These are phyloP conservation scores for Melopsittacus undulatus DNA, from an alignment of 2,797 vertebrate species.

Conservation along the genomic window DNA sequence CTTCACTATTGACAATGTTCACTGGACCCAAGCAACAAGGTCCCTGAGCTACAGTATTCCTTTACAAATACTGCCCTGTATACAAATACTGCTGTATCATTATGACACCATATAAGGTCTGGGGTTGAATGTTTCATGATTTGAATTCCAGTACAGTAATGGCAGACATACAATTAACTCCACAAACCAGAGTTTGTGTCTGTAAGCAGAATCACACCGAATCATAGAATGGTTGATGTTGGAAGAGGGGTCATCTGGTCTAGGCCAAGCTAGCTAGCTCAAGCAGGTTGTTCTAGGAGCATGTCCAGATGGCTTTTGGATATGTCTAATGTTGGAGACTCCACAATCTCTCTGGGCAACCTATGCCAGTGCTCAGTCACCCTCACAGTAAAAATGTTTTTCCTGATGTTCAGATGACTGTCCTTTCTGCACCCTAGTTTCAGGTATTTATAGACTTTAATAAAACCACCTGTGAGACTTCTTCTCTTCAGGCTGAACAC, in stretches of 20 bases:
- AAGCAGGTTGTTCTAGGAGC: background rate
- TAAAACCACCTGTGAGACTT: background rate
- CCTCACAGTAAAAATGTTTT: background rate
- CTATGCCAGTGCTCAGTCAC: background rate
- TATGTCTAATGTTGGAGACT: background rate
- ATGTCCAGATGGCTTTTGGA: background rate
- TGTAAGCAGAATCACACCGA: background rate
- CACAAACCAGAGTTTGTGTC: background rate
- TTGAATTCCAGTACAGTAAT: background rate
- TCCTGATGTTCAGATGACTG: background rate
- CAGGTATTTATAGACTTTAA: background rate
- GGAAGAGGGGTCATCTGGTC: background rate
- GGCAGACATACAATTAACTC: background rate
- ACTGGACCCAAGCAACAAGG: background rate
- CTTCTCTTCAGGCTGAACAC: background rate
- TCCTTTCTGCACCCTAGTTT: background rate
- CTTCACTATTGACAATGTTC: background rate
- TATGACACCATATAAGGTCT: background rate
- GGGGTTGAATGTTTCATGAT: background rate
- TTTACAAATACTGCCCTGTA: background rate
- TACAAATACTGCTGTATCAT: background rate
- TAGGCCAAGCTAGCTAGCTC: background rate
- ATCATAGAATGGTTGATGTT: background rate
- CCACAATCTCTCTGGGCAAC: background rate
- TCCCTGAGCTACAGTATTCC: background rate